These are phyloP conservation scores for Drosophila percnosoma DNA, from an alignment of 2,888 invertebrate genomes.

Conservation along the genomic window DNA sequence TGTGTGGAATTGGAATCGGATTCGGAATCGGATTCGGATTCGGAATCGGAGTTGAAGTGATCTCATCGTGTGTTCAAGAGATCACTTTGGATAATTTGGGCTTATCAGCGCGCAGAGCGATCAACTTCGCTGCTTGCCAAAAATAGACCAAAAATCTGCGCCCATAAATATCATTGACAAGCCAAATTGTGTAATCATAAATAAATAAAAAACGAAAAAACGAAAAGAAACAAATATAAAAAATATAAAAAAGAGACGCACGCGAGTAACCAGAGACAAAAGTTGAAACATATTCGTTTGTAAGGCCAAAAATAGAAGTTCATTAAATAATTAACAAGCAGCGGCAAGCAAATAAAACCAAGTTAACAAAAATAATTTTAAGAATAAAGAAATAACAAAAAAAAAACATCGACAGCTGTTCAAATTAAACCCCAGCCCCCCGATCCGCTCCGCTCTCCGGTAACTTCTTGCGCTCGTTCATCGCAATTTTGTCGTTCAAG, in stretches of 20 bases:
- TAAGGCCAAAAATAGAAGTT: conserved; percentile 64
- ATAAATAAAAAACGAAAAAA: conserved; percentile 15
- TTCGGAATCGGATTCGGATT: neutral
- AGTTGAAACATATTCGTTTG: conserved; percentile 50
- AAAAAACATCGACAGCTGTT: conserved; percentile 48
- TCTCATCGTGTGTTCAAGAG: conserved; percentile 33
- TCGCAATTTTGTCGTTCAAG: conserved; percentile 43
- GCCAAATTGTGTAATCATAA: conserved; percentile 10
- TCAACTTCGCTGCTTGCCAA: conserved; percentile 25
- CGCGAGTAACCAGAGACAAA: conserved; percentile 9
- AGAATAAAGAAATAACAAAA: neutral
- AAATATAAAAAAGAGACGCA: conserved; percentile 34
- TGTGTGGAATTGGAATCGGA: neutral
- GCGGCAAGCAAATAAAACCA: conserved; percentile 27
- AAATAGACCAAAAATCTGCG: conserved; percentile 48
- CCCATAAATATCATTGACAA: conserved; percentile 52
- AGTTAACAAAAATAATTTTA: conserved; percentile 21
- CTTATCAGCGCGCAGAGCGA: conserved; percentile 44
- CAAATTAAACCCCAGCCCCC: conserved; percentile 36
- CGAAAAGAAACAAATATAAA: neutral
- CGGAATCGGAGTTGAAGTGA: conserved; percentile 29
- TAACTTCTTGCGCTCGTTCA: conserved; percentile 5
- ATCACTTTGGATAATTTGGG: conserved; percentile 1
- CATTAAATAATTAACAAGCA: conserved; percentile 56
- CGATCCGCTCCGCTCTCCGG: no score